phyloP scores from a whole-genome alignment of 2,797 vertebrate species.

The Sparidentex hasta region DNA sequence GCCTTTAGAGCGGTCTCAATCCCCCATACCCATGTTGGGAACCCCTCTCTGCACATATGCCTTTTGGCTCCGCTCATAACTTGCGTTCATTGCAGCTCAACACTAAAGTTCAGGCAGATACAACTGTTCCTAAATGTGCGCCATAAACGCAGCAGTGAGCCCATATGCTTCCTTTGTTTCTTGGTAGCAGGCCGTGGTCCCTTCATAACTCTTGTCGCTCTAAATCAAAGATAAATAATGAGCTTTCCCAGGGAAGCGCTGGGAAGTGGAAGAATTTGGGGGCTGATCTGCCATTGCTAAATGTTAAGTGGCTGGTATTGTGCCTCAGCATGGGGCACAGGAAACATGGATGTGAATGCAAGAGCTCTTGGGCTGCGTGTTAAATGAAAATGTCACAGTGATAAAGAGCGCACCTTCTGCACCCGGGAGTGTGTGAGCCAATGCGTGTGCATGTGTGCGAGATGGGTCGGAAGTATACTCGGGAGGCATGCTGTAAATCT shows the following conservation, averaged over 20 bases:
- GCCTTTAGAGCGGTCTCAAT: background rate
- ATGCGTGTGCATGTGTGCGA: conserved; percentile 16
- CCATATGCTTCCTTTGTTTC: conserved; percentile 52
- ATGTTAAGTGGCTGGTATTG: conserved; percentile 76
- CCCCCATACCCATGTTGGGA: background rate
- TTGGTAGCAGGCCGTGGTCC: conserved; percentile 6
- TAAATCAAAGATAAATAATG: conserved; percentile 66
- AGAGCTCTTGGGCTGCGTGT: conserved; percentile 67
- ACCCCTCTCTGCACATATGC: background rate
- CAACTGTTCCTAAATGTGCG: conserved; percentile 41
- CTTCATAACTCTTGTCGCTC: conserved; percentile 61
- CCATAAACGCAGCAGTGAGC: conserved; percentile 53
- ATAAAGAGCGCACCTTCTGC: conserved; percentile 77
- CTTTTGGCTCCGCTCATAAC: conserved; percentile 36
- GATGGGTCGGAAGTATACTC: conserved; percentile 61
- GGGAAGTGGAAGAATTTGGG: conserved; percentile 58
- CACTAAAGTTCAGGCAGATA: conserved; percentile 26
- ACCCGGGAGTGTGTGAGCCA: conserved; percentile 41
- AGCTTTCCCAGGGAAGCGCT: conserved; percentile 59
- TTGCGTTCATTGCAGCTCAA: conserved; percentile 37
- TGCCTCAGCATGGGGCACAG: conserved; percentile 68
- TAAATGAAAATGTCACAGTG: conserved; percentile 83
- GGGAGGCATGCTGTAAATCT: conserved; percentile 69
- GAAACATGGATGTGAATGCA: conserved; percentile 72
- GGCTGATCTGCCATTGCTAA: conserved; percentile 67